A percentile compares a stretch with the other conserved stretches of the same genome.
phyloP scores from a whole-genome alignment of 2,113 vertebrate species.

The Sigmodon hispidus region DNA sequence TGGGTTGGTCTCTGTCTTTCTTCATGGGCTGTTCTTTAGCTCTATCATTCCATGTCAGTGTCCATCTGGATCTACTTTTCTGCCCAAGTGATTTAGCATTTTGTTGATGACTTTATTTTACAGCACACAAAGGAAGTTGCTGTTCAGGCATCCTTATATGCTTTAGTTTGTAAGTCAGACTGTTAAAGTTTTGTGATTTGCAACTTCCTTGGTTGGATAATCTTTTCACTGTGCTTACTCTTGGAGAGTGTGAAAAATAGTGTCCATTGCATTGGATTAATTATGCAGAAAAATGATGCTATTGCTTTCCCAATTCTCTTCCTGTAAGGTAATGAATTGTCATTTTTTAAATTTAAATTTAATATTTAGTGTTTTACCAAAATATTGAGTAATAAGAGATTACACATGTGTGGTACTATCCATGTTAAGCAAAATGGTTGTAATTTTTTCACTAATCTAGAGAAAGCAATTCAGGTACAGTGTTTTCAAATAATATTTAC shows the following conservation, averaged over 20 bases:
- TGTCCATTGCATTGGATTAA: not conserved
- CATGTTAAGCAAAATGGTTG: not conserved
- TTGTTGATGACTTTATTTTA: slow-evolving; percentile 39
- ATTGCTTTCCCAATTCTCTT: not conserved
- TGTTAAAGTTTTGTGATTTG: not conserved
- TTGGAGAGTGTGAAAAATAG: slow-evolving; percentile 16
- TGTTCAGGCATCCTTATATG: not conserved
- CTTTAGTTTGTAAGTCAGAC: not conserved
- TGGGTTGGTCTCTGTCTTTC: not conserved
- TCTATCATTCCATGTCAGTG: not conserved
- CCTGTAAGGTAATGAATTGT: not conserved
- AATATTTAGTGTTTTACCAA: not conserved
- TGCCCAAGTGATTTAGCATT: not conserved
- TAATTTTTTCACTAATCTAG: not conserved
- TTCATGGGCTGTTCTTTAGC: not conserved
- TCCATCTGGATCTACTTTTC: not conserved
- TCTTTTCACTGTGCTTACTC: not conserved
- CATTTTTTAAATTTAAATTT: not conserved
- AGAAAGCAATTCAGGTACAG: not conserved
- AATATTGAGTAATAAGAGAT: not conserved
- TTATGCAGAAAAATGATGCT: not conserved
- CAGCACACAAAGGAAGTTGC: not conserved
- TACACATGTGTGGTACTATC: not conserved
- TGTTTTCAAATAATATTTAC: not conserved
- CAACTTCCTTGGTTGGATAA: not conserved